A percentile compares a stretch with the other conserved stretches of the same genome.
phyloP scores from a whole-genome alignment of 2,797 vertebrate genomes.

The Lepilemur ruficaudatus region DNA sequence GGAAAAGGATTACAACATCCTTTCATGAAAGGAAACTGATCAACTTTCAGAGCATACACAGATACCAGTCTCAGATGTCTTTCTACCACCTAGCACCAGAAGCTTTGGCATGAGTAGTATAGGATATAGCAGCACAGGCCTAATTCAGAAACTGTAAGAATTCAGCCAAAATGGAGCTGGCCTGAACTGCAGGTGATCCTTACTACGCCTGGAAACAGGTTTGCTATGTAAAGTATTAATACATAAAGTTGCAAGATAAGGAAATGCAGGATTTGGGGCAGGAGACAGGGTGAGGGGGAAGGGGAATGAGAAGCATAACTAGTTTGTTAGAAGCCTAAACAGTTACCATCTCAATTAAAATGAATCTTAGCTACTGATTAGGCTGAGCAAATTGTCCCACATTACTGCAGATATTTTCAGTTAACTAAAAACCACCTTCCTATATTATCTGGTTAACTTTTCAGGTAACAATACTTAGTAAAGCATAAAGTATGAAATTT shows the following conservation, averaged over 20 bases:
- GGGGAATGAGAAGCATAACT: background rate
- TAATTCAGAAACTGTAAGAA: background rate
- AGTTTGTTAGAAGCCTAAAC: background rate
- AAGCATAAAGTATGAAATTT: background rate
- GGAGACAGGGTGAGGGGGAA: rapidly evolving
- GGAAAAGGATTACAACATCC: background rate
- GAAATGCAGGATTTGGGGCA: background rate
- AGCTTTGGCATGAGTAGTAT: background rate
- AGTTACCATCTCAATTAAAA: background rate
- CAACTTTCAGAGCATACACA: background rate
- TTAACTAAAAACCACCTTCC: background rate
- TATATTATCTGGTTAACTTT: background rate
- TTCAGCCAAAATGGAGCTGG: background rate
- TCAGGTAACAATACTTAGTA: background rate
- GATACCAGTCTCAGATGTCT: background rate
- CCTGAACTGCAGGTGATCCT: background rate
- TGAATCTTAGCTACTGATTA: background rate
- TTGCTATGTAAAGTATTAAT: conserved; percentile 7
- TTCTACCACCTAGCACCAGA: background rate
- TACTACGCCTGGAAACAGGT: background rate
- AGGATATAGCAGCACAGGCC: background rate
- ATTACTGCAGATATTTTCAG: background rate
- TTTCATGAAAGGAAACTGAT: background rate
- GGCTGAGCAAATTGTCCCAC: background rate
- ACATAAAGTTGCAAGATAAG: background rate